Evolutionary conservation across 2,113 vertebrate species (phyloP).

Genomic region (Zapus hudsonius): DNA sequence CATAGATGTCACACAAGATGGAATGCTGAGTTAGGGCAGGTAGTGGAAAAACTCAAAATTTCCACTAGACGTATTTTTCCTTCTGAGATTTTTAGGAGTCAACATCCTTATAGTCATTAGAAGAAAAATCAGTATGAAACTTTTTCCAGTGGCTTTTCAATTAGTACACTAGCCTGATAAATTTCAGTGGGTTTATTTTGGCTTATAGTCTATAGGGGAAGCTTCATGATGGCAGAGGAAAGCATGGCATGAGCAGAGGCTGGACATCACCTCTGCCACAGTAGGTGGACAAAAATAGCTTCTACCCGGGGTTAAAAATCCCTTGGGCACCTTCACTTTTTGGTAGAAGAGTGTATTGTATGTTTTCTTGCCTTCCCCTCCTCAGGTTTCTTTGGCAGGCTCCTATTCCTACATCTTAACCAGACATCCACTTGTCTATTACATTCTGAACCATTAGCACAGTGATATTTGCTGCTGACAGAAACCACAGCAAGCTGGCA

Average conservation of each 20-base stretch:
- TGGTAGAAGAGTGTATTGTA: too few species aligned
- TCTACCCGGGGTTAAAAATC: too few species aligned
- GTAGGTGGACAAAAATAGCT: too few species aligned
- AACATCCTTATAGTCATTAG: constrained; percentile 36
- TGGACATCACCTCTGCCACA: too few species aligned
- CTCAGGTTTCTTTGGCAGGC: background rate
- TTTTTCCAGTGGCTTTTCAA: constrained; percentile 50
- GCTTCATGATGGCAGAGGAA: background rate
- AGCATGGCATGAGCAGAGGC: background rate
- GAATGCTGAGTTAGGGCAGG: background rate
- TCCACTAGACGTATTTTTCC: background rate
- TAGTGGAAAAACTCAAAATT: background rate
- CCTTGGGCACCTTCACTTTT: too few species aligned
- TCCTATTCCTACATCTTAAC: too few species aligned
- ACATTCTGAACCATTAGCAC: constrained; percentile 35
- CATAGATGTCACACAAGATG: background rate
- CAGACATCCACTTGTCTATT: constrained; percentile 18
- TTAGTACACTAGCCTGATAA: constrained; percentile 19
- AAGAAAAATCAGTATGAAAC: constrained; percentile 54
- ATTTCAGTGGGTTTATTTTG: constrained; percentile 45
- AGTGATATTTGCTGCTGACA: constrained; percentile 19
- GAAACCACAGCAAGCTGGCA: constrained; percentile 9
- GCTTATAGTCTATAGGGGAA: background rate
- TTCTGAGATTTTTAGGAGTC: background rate
- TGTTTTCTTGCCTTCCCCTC: too few species aligned